These are phyloP conservation scores for Nixonia krombeini DNA, from an alignment of 1,140 invertebrate species.

Conservation along the genomic window DNA sequence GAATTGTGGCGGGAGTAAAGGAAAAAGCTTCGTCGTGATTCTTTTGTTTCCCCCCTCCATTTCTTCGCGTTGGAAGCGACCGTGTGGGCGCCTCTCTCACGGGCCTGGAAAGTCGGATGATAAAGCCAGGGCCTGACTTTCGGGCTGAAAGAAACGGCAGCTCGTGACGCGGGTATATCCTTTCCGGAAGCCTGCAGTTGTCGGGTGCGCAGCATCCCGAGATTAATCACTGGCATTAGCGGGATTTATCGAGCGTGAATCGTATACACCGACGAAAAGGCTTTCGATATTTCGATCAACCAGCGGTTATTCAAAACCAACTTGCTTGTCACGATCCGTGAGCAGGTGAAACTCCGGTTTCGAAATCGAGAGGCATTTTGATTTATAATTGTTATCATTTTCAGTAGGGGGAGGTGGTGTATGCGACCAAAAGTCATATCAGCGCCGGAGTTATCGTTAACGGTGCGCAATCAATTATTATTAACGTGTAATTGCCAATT, in stretches of 20 bases:
- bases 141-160: conserved; percentile 46
- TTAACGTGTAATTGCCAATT: too few relatives aligned
- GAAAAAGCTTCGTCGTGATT: conserved; percentile 2
- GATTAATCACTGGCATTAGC: conserved; percentile 63
- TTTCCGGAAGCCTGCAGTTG: conserved; percentile 58
- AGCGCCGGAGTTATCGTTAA: too few relatives aligned
- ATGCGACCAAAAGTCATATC: conserved; percentile 1
- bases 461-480: too few relatives aligned
- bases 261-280: conserved; percentile 44
- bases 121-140: conserved; percentile 40
- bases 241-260: conserved; percentile 64
- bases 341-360: conserved; percentile 37
- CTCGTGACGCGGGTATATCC: conserved; percentile 62
- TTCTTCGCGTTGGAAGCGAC: conserved; percentile 5
- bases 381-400: conserved; percentile 45
- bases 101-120: conserved; percentile 41
- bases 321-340: conserved; percentile 41
- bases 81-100: conserved; percentile 24
- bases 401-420: conserved; percentile 17
- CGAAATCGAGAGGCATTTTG: conserved; percentile 35
- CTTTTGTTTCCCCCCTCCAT: conserved; percentile 9
- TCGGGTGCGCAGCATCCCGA: conserved; percentile 44
- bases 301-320: conserved; percentile 49
- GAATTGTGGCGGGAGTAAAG: background rate
- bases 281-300: conserved; percentile 39